A percentile compares a stretch with the other conserved stretches of the same genome.
phyloP scores from a whole-genome alignment of 2,888 invertebrate species.

The Trileptium ribeirensis region DNA sequence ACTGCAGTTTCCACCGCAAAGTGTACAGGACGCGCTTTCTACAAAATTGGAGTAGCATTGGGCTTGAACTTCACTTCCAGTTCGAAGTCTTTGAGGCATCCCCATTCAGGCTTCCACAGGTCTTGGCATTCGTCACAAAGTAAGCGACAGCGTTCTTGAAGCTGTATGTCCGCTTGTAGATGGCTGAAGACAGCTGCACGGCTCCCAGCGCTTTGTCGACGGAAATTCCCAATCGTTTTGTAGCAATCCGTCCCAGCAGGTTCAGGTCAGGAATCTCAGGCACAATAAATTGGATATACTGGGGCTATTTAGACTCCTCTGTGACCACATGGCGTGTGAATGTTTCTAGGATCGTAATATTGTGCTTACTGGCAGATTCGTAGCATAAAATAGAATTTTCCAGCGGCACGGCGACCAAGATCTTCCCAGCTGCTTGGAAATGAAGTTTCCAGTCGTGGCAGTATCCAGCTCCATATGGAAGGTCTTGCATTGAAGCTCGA shows the following conservation, averaged over 20 bases:
- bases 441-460: conserved; percentile 21
- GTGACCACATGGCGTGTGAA: no score
- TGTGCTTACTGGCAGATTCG: no score
- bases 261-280: conserved; percentile 5
- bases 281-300: conserved; percentile 1
- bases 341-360: no score
- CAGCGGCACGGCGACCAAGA: conserved; percentile 1
- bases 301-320: no score
- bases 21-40: not conserved
- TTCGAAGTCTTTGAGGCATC: conserved; percentile 2
- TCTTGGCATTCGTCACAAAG: not conserved
- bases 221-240: not conserved
- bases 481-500: not conserved
- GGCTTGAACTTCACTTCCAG: conserved; percentile 4
- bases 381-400: no score
- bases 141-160: not conserved
- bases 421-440: conserved; percentile 12
- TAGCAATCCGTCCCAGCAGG: not conserved
- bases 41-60: not conserved
- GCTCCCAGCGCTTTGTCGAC: not conserved
- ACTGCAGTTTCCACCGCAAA: not conserved
- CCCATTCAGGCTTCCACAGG: not conserved
- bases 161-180: no score
- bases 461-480: conserved; percentile 27
- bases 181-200: no score